A percentile compares a stretch with the other conserved stretches of the same genome.
Evolutionary conservation across 2,113 vertebrate species (phyloP).

Genomic region (Cyprinodon brontotheroides): DNA sequence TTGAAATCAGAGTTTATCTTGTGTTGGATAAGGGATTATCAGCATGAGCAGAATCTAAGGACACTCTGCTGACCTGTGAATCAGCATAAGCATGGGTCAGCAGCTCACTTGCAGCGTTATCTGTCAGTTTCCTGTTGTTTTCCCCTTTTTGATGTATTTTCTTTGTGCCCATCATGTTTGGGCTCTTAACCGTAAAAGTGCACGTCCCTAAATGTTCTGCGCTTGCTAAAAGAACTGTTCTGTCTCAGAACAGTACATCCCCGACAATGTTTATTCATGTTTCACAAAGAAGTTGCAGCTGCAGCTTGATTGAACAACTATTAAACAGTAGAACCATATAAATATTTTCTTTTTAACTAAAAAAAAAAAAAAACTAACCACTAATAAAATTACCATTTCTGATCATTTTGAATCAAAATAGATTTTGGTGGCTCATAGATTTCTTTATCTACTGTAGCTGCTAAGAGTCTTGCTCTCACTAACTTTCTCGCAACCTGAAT

Average conservation of each 20-base stretch:
- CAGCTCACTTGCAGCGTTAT: constrained; percentile 47
- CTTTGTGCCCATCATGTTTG: constrained; percentile 49
- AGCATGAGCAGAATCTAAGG: constrained; percentile 2
- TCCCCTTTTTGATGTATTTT: constrained; percentile 48
- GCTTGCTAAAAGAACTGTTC: constrained; percentile 11
- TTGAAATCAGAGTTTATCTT: not conserved
- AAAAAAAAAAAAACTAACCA: too few species aligned
- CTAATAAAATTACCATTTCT: too few species aligned
- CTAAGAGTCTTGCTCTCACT: too few species aligned
- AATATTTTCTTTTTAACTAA: too few species aligned
- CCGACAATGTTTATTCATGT: not conserved
- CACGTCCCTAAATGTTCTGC: constrained; percentile 56
- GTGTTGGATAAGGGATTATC: constrained; percentile 2
- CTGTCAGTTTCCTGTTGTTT: constrained; percentile 66
- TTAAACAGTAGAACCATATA: too few species aligned
- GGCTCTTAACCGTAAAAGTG: constrained; percentile 38
- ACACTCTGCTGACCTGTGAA: constrained; percentile 21
- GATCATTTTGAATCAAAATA: too few species aligned
- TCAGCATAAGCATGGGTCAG: constrained; percentile 23
- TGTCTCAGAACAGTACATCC: constrained; percentile 1
- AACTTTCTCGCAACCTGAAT: too few species aligned
- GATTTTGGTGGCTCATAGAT: too few species aligned
- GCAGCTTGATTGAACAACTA: not conserved
- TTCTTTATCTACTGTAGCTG: too few species aligned
- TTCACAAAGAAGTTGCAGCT: not conserved